phyloP scores from a whole-genome alignment of 2,113 vertebrate species.

The Alectura lathami region DNA sequence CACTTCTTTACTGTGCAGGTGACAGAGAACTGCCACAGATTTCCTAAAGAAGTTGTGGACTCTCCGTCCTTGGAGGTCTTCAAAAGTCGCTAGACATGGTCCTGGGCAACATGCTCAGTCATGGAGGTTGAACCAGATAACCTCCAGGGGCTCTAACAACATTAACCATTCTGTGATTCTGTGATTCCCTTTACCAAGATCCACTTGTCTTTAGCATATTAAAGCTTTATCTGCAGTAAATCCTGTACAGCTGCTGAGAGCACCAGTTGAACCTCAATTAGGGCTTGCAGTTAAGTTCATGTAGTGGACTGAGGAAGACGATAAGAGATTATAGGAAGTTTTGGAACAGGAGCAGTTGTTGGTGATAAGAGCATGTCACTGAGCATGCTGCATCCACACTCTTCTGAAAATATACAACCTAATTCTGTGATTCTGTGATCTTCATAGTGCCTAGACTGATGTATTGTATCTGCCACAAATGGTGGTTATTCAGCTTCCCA shows the following conservation, averaged over 20 bases:
- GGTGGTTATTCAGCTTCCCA: background rate
- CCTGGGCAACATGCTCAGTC: background rate
- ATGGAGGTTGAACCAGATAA: background rate
- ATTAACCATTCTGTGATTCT: background rate
- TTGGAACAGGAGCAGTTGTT: background rate
- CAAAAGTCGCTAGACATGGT: background rate
- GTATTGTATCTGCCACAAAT: background rate
- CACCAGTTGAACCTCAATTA: background rate
- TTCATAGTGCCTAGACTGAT: background rate
- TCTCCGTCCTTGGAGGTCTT: background rate
- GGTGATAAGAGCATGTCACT: background rate
- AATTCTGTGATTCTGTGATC: too few relatives aligned
- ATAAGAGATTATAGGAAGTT: background rate
- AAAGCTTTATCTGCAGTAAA: background rate
- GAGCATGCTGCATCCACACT: too few relatives aligned
- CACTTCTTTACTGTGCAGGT: background rate
- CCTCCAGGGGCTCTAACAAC: background rate
- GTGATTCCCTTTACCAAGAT: background rate
- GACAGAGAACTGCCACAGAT: background rate
- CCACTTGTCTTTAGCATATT: background rate
- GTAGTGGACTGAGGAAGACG: background rate
- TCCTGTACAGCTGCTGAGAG: background rate
- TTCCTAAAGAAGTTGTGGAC: background rate
- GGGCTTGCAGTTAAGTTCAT: background rate
- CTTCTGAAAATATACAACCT: background rate